phyloP scores from a whole-genome alignment of 2,797 vertebrate genomes.

The Oreochromis mossambicus region DNA sequence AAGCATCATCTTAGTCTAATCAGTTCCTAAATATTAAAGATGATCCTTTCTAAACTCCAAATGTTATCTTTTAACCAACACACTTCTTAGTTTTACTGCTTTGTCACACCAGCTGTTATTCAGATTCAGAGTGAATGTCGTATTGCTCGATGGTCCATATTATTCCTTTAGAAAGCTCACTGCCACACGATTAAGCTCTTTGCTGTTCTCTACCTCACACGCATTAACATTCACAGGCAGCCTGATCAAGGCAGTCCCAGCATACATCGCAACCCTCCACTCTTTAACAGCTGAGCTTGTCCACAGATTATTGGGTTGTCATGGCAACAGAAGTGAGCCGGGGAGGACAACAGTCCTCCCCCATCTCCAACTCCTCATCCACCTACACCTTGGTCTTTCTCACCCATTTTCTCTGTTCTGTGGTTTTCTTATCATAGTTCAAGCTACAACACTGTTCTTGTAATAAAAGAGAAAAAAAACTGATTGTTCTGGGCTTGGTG shows the following conservation, averaged over 20 bases:
- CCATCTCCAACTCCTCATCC: neutral
- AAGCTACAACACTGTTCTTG: neutral
- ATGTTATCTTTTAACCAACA: neutral
- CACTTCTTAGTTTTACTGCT: neutral
- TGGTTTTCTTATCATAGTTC: neutral
- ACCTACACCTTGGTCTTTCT: neutral
- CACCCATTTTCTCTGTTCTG: neutral
- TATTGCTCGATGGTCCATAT: neutral
- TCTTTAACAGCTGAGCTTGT: slow-evolving; percentile 10
- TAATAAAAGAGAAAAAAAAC: neutral
- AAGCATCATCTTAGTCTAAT: neutral
- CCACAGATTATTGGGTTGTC: slow-evolving; percentile 16
- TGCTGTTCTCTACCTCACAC: neutral
- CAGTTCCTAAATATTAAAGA: neutral
- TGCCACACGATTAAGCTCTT: neutral
- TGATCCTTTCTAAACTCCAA: neutral
- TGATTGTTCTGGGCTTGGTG: neutral
- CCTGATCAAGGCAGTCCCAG: slow-evolving; percentile 11
- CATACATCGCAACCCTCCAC: neutral
- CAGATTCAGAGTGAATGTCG: neutral
- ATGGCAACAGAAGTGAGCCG: slow-evolving; percentile 32
- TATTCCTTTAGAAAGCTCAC: neutral
- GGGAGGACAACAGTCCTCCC: neutral
- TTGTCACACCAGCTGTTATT: neutral
- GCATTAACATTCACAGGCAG: slow-evolving; percentile 15